A percentile compares a stretch with the other conserved stretches of the same genome.
Evolutionary conservation across 2,888 invertebrate species (phyloP).

Genomic region (Rhogogaster chlorosoma): DNA sequence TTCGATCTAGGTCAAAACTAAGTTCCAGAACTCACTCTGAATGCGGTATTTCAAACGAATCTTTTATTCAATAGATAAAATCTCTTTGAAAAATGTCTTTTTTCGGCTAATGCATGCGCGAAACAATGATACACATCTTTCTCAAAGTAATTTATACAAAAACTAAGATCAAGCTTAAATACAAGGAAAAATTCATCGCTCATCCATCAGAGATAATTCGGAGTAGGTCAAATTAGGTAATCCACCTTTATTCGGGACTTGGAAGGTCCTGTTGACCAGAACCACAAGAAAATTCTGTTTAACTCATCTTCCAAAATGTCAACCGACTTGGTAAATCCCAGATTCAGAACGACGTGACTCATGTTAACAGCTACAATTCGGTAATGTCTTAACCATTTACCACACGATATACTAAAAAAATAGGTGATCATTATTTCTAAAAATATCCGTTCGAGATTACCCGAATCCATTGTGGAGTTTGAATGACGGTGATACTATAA

Average conservation of each 20-base stretch:
- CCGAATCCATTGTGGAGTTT: background rate
- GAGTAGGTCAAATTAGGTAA: background rate
- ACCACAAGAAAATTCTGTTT: background rate
- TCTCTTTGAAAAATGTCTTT: background rate
- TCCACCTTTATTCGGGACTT: background rate
- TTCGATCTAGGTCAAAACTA: constrained; percentile 8
- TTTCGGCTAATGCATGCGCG: background rate
- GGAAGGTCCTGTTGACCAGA: background rate
- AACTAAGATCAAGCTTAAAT: background rate
- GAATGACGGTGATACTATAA: background rate
- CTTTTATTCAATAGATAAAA: background rate
- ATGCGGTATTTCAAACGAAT: background rate
- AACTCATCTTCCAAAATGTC: background rate
- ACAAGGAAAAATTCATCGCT: background rate
- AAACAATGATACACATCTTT: background rate
- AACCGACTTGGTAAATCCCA: background rate
- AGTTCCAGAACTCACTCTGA: background rate
- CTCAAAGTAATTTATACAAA: background rate
- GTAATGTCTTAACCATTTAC: background rate
- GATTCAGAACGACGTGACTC: background rate
- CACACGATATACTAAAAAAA: background rate
- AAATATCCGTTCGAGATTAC: background rate
- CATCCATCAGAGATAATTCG: background rate
- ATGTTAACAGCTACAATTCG: background rate
- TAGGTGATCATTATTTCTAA: no score